Conservation (phyloP, 2,113 vertebrate genomes). For the Sitta europaea region DNA sequence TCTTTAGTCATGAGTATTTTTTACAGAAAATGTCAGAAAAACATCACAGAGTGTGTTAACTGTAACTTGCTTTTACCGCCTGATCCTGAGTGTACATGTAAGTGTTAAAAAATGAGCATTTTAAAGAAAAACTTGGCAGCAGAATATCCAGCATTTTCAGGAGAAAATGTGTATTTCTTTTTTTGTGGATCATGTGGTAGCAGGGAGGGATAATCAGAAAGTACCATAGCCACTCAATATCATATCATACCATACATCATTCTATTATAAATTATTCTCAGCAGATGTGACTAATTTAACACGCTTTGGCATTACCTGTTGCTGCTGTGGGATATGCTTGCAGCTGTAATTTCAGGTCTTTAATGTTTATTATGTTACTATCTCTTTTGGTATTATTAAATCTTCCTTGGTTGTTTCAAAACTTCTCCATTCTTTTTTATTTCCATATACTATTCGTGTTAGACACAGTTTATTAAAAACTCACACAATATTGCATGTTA, state of each 20-base stretch:
- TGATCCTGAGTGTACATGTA: not conserved
- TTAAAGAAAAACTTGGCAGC: constrained; percentile 31
- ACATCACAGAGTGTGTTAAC: constrained; percentile 4
- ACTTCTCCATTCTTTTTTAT: not conserved
- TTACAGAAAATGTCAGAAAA: constrained; percentile 37
- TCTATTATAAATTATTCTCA: not conserved
- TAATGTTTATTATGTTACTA: not conserved
- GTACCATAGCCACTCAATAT: not conserved
- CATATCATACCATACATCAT: not conserved
- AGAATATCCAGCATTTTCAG: not conserved
- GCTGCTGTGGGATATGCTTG: not conserved
- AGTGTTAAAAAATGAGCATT: constrained; percentile 39
- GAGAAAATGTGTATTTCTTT: not conserved
- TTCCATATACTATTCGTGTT: not conserved
- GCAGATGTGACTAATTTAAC: not conserved
- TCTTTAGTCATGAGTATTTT: not conserved
- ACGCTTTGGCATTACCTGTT: not conserved
- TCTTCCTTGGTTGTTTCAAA: not conserved
- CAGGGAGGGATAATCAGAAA: not conserved
- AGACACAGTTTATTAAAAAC: not conserved
- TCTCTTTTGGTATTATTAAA: not conserved
- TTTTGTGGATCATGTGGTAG: not conserved
- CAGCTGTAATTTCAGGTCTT: not conserved
- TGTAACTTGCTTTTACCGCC: not conserved
- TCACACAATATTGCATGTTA: not conserved